Conservation (phyloP, 2,888 invertebrate species). For the Acronicta aceris region DNA sequence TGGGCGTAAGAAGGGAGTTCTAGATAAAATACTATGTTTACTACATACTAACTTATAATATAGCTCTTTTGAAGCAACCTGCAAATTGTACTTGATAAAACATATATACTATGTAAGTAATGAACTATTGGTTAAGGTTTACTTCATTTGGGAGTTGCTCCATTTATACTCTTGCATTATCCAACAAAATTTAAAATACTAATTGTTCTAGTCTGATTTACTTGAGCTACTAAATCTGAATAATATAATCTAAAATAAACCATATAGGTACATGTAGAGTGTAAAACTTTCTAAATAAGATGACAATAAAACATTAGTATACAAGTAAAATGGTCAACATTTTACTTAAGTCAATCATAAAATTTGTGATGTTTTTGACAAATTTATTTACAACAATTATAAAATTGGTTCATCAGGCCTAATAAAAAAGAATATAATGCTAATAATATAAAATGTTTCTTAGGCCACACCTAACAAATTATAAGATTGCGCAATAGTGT, state of each 20-base stretch:
- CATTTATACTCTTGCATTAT: conserved; percentile 47
- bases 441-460: conserved; percentile 26
- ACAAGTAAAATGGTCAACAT: conserved; percentile 69
- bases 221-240: conserved; percentile 57
- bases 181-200: conserved; percentile 62
- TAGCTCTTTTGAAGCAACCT: conserved; percentile 76
- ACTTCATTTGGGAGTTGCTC: conserved; percentile 66
- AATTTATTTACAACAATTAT: conserved; percentile 46
- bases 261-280: conserved; percentile 56
- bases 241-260: conserved; percentile 61
- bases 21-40: conserved; percentile 66
- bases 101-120: conserved; percentile 59
- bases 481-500: conserved; percentile 29
- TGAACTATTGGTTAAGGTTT: conserved; percentile 57
- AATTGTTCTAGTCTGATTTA: conserved; percentile 62
- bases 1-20: conserved; percentile 59
- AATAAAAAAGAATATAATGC: conserved; percentile 28
- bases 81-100: conserved; percentile 83
- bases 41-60: conserved; percentile 78
- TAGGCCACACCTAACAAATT: conserved; percentile 41
- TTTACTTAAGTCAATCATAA: conserved; percentile 56
- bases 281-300: conserved; percentile 65
- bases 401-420: conserved; percentile 28
- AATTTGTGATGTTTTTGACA: conserved; percentile 58
- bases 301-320: conserved; percentile 58